These are phyloP conservation scores for Noctua janthina DNA, from an alignment of 2,888 invertebrate genomes.

Conservation along the genomic window DNA sequence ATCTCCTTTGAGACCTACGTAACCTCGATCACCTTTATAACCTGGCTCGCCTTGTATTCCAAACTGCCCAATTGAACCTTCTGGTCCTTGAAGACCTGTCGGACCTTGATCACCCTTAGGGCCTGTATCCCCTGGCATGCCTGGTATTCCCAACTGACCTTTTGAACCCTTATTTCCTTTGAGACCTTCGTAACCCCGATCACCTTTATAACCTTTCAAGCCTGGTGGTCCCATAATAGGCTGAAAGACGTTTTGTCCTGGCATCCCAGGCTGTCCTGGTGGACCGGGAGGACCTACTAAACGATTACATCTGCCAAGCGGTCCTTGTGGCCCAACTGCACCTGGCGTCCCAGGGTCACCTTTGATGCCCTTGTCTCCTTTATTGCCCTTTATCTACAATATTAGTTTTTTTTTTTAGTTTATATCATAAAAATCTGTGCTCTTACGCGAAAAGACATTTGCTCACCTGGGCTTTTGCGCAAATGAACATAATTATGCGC, in stretches of 20 bases:
- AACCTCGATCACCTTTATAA: neutral
- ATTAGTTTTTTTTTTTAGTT: neutral
- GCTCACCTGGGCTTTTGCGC: too few species aligned
- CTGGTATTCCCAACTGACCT: neutral
- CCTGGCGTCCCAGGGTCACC: neutral
- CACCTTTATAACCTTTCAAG: neutral
- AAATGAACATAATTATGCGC: too few species aligned
- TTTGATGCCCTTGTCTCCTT: neutral
- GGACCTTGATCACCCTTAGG: neutral
- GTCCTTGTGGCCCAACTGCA: conserved; percentile 1
- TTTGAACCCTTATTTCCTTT: neutral
- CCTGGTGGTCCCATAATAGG: conserved; percentile 4
- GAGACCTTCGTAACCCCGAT: neutral
- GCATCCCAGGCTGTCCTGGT: conserved; percentile 1
- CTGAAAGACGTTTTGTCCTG: neutral
- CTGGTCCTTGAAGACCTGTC: neutral
- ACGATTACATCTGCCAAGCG: neutral
- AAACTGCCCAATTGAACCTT: neutral
- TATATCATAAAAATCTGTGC: too few species aligned
- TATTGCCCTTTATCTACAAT: conserved; percentile 5
- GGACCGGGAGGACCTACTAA: neutral
- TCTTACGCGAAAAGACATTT: too few species aligned
- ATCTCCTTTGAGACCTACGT: neutral
- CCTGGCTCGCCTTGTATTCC: neutral
- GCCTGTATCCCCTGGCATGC: neutral